Percentiles rank a stretch among this genome's conserved stretches.
phyloP scores from a whole-genome alignment of 2,797 vertebrate genomes.

The Varecia variegata region DNA sequence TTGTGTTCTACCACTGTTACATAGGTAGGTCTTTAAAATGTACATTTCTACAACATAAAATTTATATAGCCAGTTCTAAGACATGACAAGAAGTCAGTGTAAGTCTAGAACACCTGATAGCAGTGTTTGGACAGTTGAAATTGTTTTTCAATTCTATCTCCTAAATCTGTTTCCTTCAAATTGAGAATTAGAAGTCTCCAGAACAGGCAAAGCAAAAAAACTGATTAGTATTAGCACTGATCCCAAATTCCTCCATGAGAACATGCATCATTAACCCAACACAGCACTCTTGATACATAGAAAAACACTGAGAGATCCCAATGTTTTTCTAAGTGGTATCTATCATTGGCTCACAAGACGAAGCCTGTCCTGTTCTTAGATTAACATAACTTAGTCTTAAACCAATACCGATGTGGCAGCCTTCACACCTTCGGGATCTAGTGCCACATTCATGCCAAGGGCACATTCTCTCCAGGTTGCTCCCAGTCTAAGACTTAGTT shows the following conservation, averaged over 20 bases:
- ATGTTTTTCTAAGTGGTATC: not conserved
- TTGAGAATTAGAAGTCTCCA: not conserved
- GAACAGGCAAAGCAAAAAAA: not conserved
- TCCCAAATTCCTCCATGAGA: no score
- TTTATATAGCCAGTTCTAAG: not conserved
- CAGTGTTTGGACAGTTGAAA: not conserved
- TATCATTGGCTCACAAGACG: not conserved
- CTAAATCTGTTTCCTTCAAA: no score
- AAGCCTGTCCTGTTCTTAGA: not conserved
- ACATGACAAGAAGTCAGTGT: not conserved
- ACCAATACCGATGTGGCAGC: not conserved
- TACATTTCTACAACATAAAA: not conserved
- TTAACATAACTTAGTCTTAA: not conserved
- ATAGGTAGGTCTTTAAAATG: not conserved
- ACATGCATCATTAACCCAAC: not conserved
- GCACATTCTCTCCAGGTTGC: not conserved
- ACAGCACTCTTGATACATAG: not conserved
- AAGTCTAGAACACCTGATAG: not conserved
- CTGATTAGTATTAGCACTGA: not conserved
- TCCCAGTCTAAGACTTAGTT: not conserved
- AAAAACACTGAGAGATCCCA: not conserved
- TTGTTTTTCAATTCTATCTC: no score
- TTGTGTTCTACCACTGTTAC: not conserved
- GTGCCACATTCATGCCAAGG: not conserved
- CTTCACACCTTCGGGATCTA: not conserved